These are phyloP conservation scores for Ophthalmolycus amberensis DNA, from an alignment of 2,113 vertebrate species.

Conservation along the genomic window DNA sequence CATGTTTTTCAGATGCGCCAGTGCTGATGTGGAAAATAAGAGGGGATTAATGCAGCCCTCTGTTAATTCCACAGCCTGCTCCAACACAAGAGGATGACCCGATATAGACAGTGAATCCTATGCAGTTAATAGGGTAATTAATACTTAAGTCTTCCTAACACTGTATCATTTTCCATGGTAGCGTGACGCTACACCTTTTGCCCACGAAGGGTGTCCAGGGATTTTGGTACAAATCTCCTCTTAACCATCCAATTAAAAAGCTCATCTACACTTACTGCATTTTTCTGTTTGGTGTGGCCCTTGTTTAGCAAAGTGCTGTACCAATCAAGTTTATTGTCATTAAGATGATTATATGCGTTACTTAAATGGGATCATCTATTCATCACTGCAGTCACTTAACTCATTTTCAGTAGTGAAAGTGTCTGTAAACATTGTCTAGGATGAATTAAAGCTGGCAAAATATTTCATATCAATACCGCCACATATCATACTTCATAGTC, in stretches of 20 bases:
- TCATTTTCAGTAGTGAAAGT: not conserved
- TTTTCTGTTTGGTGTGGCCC: slow-evolving; percentile 20
- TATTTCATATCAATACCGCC: slow-evolving; percentile 20
- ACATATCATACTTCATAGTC: slow-evolving; percentile 38
- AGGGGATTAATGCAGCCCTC: slow-evolving; percentile 75
- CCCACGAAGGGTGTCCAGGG: slow-evolving; percentile 59
- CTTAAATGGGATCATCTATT: slow-evolving; percentile 18
- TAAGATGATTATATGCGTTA: not conserved
- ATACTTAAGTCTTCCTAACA: slow-evolving; percentile 79
- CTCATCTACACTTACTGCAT: slow-evolving; percentile 44
- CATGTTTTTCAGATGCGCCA: slow-evolving; percentile 74
- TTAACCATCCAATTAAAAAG: slow-evolving; percentile 67
- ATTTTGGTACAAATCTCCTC: slow-evolving; percentile 71
- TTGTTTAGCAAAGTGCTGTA: slow-evolving; percentile 23
- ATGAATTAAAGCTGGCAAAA: slow-evolving; percentile 25
- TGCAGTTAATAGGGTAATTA: slow-evolving; percentile 79
- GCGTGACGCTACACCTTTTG: slow-evolving; percentile 69
- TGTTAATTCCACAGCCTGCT: slow-evolving; percentile 74
- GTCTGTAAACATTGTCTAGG: slow-evolving; percentile 21
- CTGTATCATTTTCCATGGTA: slow-evolving; percentile 61
- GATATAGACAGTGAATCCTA: slow-evolving; percentile 70
- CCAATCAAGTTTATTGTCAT: slow-evolving; percentile 9
- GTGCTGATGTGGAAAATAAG: slow-evolving; percentile 79
- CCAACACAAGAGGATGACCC: slow-evolving; percentile 71
- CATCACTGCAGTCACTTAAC: slow-evolving; percentile 3